Evolutionary conservation across 2,797 vertebrate species (phyloP).

Genomic region (Cynodonichthys magdalenae): DNA sequence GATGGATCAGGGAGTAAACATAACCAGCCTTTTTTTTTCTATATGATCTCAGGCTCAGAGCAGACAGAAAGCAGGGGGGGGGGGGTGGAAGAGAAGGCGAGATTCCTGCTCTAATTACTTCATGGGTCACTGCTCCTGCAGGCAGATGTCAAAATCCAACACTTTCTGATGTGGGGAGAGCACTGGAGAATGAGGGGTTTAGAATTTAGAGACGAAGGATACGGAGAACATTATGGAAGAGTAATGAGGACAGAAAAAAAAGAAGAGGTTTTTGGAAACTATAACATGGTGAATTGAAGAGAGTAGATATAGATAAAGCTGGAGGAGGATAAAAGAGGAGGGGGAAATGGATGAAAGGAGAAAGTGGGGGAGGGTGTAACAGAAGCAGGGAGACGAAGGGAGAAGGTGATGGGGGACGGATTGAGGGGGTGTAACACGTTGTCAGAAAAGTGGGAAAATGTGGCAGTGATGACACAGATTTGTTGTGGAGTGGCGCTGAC

Average conservation of each 20-base stretch:
- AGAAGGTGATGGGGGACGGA: slow-evolving; percentile 19
- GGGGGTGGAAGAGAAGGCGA: slow-evolving; percentile 74
- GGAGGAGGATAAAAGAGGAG: slow-evolving; percentile 47
- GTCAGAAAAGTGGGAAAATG: slow-evolving; percentile 59
- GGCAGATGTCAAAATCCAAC: slow-evolving; percentile 89
- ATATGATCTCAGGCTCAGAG: slow-evolving; percentile 83
- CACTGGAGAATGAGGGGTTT: slow-evolving; percentile 48
- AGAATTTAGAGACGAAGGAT: slow-evolving; percentile 42
- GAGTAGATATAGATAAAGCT: slow-evolving; percentile 53
- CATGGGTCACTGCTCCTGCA: slow-evolving; percentile 88
- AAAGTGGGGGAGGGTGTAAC: slow-evolving; percentile 39
- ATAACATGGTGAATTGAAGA: slow-evolving; percentile 36
- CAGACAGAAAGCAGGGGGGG: slow-evolving; percentile 59
- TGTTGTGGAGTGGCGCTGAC: slow-evolving; percentile 68
- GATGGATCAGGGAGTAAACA: slow-evolving; percentile 96
- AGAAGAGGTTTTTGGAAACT: slow-evolving; percentile 29
- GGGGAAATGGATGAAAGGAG: slow-evolving; percentile 40
- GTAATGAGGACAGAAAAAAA: slow-evolving; percentile 61
- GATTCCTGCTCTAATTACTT: slow-evolving; percentile 96
- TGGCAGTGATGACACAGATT: slow-evolving; percentile 68
- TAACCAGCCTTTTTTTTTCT: slow-evolving; percentile 84
- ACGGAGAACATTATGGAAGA: slow-evolving; percentile 32
- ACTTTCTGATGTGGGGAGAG: slow-evolving; percentile 81
- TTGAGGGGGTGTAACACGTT: slow-evolving; percentile 54
- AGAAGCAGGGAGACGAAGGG: slow-evolving; percentile 24